A percentile compares a stretch with the other conserved stretches of the same genome.
Conservation (phyloP, 2,113 vertebrate genomes). For the Coryphaenoides rupestris region DNA sequence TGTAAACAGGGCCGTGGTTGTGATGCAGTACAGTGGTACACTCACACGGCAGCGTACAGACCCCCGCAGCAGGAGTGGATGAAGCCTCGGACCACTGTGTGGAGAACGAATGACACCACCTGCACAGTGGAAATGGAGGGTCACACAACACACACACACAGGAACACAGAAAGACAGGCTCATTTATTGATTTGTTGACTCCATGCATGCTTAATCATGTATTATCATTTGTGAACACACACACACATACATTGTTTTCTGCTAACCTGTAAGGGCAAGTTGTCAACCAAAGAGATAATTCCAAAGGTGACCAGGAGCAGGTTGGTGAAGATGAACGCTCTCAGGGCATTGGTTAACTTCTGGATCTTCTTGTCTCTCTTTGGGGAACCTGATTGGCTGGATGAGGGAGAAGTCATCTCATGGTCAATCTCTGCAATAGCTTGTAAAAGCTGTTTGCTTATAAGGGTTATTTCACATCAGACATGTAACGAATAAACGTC, state of each 20-base stretch:
- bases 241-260: neutral
- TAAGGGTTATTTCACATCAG: too few species aligned
- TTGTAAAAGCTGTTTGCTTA: too few species aligned
- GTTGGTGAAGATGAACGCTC: slow-evolving; percentile 82
- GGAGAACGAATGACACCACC: slow-evolving; percentile 79
- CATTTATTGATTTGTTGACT: too few species aligned
- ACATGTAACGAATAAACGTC: too few species aligned
- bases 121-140: slow-evolving; percentile 33
- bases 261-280: slow-evolving; percentile 79
- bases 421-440: too few species aligned
- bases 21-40: slow-evolving; percentile 14
- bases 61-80: slow-evolving; percentile 86
- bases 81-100: slow-evolving; percentile 83
- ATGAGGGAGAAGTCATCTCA: neutral
- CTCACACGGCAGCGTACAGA: slow-evolving; percentile 87
- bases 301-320: slow-evolving; percentile 79
- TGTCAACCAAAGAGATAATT: slow-evolving; percentile 75
- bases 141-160: too few species aligned
- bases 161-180: too few species aligned
- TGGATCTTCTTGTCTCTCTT: slow-evolving; percentile 77
- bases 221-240: too few species aligned
- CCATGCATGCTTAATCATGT: too few species aligned
- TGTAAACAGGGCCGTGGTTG: too few species aligned
- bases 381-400: slow-evolving; percentile 45
- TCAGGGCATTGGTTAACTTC: slow-evolving; percentile 82